Evolutionary conservation across 2,797 vertebrate species (phyloP), one percentile per base, ranked within the genome.

Genomic region (Choloepus didactylus): DNA sequence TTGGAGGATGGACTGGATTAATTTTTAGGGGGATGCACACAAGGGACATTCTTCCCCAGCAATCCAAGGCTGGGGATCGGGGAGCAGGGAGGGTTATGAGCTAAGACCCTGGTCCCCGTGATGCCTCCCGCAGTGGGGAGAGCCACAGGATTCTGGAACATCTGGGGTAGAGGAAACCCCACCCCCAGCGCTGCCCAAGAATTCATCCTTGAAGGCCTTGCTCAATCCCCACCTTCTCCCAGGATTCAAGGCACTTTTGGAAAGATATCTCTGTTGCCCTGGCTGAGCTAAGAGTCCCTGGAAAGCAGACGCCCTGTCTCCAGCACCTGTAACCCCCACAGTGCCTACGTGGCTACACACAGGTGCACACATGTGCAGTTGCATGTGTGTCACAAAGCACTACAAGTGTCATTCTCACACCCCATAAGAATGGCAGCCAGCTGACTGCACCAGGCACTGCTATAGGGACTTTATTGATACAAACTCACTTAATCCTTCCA

Each of bases 191-290:
- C 88, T 19, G 9, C 60, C 54, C n/a, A 35, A 19, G 15, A 81
- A 21, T 0, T 31, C 76, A 54, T 23, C 67, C 56, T 88, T 72
- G 38, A 49, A 29, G 31, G 21, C 41, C n/a, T 97, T 98, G 98
- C 72, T 97, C 76, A 96, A 98, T 60, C 21, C 51, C 18, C 18
- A 23, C 6, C 49, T 25, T 41, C 3, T 64, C 54, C 62, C 31
- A 5, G 64, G 21, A 56, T 27, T 2, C 29, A 31, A 64, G 66
- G 8, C 19, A 31, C 67, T 3, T 46, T 1, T 10, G 51, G 35
- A 85, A 54, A 96, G 29, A 69, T 0, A 5, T 19, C n/a, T 18
- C 35, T 0, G 4, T 56, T 14, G 49, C 12, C 35, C 38, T 27
- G 79, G 41, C 67, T 59, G n/a, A 38, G 51, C 41, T 38, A 38